These are phyloP conservation scores for Notarius lentiginosus DNA, from an alignment of 2,113 vertebrate species.

Conservation along the genomic window DNA sequence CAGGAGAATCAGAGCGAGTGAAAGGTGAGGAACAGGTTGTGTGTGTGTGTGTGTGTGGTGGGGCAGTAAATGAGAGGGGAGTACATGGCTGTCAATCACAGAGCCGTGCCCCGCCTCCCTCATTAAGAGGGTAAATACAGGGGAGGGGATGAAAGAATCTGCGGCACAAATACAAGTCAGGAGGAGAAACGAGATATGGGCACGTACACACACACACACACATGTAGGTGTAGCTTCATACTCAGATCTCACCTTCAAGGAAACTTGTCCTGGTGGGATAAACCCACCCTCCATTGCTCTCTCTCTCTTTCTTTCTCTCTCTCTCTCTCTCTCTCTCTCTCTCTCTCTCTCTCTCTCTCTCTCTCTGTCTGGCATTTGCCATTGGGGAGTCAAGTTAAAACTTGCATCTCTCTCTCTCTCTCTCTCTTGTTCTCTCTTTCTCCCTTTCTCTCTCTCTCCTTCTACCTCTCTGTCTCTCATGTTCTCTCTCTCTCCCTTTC, in stretches of 20 bases:
- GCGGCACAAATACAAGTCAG: slow-evolving; percentile 39
- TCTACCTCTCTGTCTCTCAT: neutral
- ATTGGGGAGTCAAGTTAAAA: slow-evolving; percentile 47
- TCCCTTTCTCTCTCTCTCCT: neutral
- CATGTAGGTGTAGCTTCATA: neutral
- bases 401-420: slow-evolving; percentile 74
- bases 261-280: slow-evolving; percentile 14
- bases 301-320: slow-evolving; percentile 33
- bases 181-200: slow-evolving; percentile 51
- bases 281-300: slow-evolving; percentile 36
- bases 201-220: slow-evolving; percentile 41
- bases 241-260: neutral
- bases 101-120: slow-evolving; percentile 82
- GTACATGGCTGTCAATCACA: slow-evolving; percentile 88
- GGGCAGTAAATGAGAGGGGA: slow-evolving; percentile 69
- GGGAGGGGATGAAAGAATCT: slow-evolving; percentile 64
- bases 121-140: slow-evolving; percentile 97
- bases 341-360: slow-evolving; percentile 38
- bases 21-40: slow-evolving; percentile 10
- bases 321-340: slow-evolving; percentile 57
- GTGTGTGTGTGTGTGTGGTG: slow-evolving; percentile 35
- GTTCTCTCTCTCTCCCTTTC: slow-evolving; percentile 41
- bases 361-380: slow-evolving; percentile 46
- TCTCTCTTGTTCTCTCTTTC: slow-evolving; percentile 74
- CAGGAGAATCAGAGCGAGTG: neutral